A percentile compares a stretch with the other conserved stretches of the same genome.
phyloP scores from a whole-genome alignment of 2,797 vertebrate genomes.

The Fundulus diaphanus region DNA sequence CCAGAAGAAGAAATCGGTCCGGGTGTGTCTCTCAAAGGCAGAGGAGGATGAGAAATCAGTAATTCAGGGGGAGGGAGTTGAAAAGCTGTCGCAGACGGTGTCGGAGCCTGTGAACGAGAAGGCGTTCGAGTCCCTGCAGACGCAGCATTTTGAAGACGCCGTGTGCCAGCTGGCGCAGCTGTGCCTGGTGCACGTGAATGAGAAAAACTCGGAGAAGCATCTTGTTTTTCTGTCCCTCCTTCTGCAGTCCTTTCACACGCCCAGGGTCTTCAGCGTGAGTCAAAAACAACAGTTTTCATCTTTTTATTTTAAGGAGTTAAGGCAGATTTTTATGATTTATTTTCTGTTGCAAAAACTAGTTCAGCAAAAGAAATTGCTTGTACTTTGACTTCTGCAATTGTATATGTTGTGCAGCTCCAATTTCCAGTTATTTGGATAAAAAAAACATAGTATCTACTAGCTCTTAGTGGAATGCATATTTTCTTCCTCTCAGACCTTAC shows the following conservation, averaged over 20 bases:
- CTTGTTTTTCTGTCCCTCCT: conserved; percentile 91
- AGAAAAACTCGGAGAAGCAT: conserved; percentile 89
- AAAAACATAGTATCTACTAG: not conserved
- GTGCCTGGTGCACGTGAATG: conserved; percentile 88
- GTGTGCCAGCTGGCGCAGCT: conserved; percentile 90
- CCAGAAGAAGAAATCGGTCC: conserved; percentile 84
- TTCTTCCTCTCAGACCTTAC: conserved; percentile 72
- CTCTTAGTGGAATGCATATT: not conserved
- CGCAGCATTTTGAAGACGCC: conserved; percentile 86
- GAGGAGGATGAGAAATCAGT: conserved; percentile 69
- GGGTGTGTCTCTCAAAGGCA: conserved; percentile 83
- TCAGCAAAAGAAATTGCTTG: not conserved
- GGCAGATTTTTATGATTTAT: too few relatives aligned
- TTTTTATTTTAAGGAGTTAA: too few relatives aligned
- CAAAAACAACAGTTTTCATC: not conserved
- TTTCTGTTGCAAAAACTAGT: not conserved
- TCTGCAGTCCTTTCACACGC: conserved; percentile 87
- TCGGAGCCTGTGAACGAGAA: conserved; percentile 62
- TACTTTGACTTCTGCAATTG: not conserved
- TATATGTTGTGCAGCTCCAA: not conserved
- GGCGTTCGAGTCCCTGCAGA: conserved; percentile 67
- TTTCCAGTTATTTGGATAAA: not conserved
- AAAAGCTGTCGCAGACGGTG: conserved; percentile 34
- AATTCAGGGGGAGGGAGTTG: conserved; percentile 58
- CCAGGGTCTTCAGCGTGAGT: conserved; percentile 84